These are phyloP conservation scores for Cantharis rustica DNA, from an alignment of 2,888 invertebrate species.

Conservation along the genomic window DNA sequence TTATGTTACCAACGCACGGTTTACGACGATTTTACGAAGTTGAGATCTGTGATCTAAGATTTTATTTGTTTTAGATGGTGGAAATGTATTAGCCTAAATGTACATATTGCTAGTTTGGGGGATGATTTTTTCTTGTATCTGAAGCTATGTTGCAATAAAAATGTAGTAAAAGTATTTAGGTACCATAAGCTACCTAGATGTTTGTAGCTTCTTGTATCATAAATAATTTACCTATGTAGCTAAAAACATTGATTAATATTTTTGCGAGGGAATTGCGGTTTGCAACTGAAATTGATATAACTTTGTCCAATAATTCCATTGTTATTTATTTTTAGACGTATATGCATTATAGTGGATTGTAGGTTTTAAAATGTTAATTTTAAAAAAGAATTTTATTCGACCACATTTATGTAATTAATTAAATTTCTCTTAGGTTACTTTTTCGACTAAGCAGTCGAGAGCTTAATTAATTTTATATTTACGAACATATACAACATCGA, in stretches of 20 bases:
- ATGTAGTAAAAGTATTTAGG: constrained; percentile 46
- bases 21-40: constrained; percentile 31
- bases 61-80: constrained; percentile 51
- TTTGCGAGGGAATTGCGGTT: no score
- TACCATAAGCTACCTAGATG: constrained; percentile 12
- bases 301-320: no score
- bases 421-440: constrained; percentile 3
- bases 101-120: constrained; percentile 49
- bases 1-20: constrained; percentile 28
- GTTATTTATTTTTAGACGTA: no score
- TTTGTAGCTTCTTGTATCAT: not conserved
- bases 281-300: not conserved
- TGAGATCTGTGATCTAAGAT: constrained; percentile 41
- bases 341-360: no score
- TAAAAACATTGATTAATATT: not conserved
- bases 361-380: not conserved
- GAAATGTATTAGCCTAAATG: constrained; percentile 52
- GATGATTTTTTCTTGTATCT: constrained; percentile 54
- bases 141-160: constrained; percentile 49
- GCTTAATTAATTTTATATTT: constrained; percentile 29
- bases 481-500: constrained; percentile 17
- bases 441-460: constrained; percentile 3
- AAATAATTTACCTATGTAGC: not conserved
- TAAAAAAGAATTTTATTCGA: not conserved
- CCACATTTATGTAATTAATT: constrained; percentile 2